A percentile compares a stretch with the other conserved stretches of the same genome.
These are phyloP conservation scores for Eupsilia transversa DNA, from an alignment of 2,888 invertebrate species.

Conservation along the genomic window DNA sequence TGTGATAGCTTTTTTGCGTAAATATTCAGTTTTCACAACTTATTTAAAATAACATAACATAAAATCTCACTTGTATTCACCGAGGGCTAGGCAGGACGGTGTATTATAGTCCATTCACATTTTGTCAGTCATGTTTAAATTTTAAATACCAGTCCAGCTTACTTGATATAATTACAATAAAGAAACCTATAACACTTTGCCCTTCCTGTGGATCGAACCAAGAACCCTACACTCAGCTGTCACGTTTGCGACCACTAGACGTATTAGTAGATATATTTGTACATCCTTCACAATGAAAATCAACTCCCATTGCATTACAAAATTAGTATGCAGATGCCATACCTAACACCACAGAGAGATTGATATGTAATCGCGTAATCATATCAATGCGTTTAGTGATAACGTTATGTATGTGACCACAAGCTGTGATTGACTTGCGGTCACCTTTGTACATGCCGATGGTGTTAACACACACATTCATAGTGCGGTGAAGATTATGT, in stretches of 20 bases:
- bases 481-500: conserved; percentile 33
- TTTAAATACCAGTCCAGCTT: background rate
- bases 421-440: conserved; percentile 72
- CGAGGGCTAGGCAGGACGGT: background rate
- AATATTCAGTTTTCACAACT: background rate
- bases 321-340: conserved; percentile 22
- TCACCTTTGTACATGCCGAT: conserved; percentile 59
- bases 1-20: background rate
- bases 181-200: background rate
- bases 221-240: background rate
- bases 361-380: conserved; percentile 53
- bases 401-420: conserved; percentile 63
- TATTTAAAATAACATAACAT: too few relatives aligned
- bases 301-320: background rate
- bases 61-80: background rate
- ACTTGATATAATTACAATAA: background rate
- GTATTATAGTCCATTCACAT: background rate
- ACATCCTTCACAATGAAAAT: background rate
- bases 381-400: conserved; percentile 51
- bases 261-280: too few relatives aligned
- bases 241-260: background rate
- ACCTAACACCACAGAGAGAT: conserved; percentile 9
- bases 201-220: too few relatives aligned
- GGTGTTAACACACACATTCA: conserved; percentile 18
- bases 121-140: background rate